These are phyloP conservation scores for Chrysogorgia sp. DNA, from an alignment of 92 coral and sea anemone genomes.

Conservation along the genomic window DNA sequence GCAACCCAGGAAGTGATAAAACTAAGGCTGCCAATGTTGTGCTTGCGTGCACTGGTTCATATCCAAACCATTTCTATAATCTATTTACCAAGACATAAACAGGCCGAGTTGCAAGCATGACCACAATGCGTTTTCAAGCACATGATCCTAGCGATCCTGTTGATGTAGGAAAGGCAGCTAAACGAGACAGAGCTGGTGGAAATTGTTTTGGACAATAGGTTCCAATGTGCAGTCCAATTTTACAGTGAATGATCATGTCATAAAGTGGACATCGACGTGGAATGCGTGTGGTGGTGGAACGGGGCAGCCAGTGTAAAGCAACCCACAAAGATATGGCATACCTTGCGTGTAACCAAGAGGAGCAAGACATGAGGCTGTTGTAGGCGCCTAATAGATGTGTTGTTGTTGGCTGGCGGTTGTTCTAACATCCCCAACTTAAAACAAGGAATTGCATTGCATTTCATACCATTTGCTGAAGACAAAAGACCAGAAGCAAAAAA, in stretches of 20 bases:
- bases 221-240: slow-evolving; percentile 57
- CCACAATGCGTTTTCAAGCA: slow-evolving; percentile 56
- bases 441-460: no score
- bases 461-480: no score
- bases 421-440: no score
- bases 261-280: slow-evolving; percentile 45
- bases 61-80: slow-evolving; percentile 45
- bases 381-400: no score
- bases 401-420: no score
- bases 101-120: slow-evolving; percentile 41
- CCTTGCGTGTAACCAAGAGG: no score
- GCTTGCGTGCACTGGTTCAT: slow-evolving; percentile 42
- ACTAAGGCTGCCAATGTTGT: slow-evolving; percentile 58
- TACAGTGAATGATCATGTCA: slow-evolving; percentile 59
- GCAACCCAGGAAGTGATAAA: slow-evolving; percentile 57
- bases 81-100: slow-evolving; percentile 44
- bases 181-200: slow-evolving; percentile 49
- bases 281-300: no score
- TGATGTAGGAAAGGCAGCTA: slow-evolving; percentile 63
- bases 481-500: no score
- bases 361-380: no score
- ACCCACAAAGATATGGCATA: no score
- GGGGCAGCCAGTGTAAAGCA: no score
- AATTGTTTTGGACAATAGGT: slow-evolving; percentile 16
- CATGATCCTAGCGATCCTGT: slow-evolving; percentile 64